Evolutionary conservation across 2,888 invertebrate species (phyloP), one percentile per base, ranked within the genome.

Genomic region (Leucophenga maculata): DNA sequence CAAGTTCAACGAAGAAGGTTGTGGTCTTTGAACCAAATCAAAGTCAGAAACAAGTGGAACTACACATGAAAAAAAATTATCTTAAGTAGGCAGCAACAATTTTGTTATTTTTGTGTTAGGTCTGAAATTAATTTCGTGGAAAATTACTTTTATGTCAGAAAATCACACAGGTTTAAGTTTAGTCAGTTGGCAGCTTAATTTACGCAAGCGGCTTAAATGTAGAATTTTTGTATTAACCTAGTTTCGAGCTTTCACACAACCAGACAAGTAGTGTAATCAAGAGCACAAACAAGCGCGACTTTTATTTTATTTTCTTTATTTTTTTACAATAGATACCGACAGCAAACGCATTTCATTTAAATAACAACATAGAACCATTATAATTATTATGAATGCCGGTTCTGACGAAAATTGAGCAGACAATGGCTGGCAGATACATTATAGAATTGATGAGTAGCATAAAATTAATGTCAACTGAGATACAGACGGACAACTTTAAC

Each of bases 381-480:
- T 57, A 31, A 57, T 57, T 57, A 54, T 57, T 57, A 32, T 26
- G 39, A 11, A 39, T 9, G 11, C 3, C 39, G 11, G 8, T 1
- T 6, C 32, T 39, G 39, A 6, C 11, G 39, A 39, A 39, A 39
- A 39, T 39, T 39, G 39, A 11, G 31, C 26, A 57, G 39, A 57
- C 31, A 16, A 32, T n/a, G 31, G 26, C 52, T 52, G 6, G 14
- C 8, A 22, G 16, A 55, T 22, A 18, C 18, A 55, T 52, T 18
- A 11, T 64, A 72, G 57, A 76, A 64, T 73, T 66, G 67, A 69
- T 69, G 57, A 68, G 69, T 65, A 67, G 67, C 67, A 55, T 65
- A 65, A 32, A 64, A 22, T 66, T 65, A 16, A 20, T 57, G 50
- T 64, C 48, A 70, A 71, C 73, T 71, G 73, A 73, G 68, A 69